Percentiles rank a stretch among this genome's conserved stretches.
Conservation (phyloP, 1,140 invertebrate species). For the Hesperophylax magnus region DNA sequence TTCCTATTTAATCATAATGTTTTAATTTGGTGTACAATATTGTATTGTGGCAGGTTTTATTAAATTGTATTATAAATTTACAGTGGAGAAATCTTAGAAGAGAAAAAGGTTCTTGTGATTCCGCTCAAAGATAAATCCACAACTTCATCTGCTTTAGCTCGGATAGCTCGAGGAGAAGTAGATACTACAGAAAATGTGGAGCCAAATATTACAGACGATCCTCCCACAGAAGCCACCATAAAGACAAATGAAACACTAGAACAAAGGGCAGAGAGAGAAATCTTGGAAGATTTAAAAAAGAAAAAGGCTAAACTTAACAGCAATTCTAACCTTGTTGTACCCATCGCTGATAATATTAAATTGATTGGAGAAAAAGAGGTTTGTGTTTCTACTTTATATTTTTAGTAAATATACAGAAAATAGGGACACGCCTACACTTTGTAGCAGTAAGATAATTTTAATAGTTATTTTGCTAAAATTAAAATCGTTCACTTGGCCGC, state of each 20-base stretch:
- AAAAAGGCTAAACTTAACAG: constrained; percentile 61
- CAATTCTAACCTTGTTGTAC: constrained; percentile 67
- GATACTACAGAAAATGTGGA: constrained; percentile 19
- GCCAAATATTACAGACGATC: constrained; percentile 23
- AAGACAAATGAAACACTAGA: constrained; percentile 68
- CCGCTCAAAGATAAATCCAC: constrained; percentile 72
- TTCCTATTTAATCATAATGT: too few relatives aligned
- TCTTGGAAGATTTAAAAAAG: constrained; percentile 70
- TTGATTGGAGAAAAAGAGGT: constrained; percentile 75
- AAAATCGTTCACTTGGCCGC: too few relatives aligned
- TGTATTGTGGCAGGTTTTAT: too few relatives aligned
- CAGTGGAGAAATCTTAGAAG: constrained; percentile 71
- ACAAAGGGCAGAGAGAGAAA: constrained; percentile 71
- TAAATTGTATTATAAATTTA: constrained; percentile 47
- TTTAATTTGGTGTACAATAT: too few relatives aligned
- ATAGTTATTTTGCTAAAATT: too few relatives aligned
- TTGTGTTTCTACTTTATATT: constrained; percentile 22
- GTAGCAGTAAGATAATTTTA: too few relatives aligned
- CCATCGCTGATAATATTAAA: constrained; percentile 68
- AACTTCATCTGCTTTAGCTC: constrained; percentile 69
- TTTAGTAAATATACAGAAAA: too few relatives aligned
- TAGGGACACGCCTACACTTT: too few relatives aligned
- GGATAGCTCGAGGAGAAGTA: constrained; percentile 66
- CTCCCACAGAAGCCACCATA: constrained; percentile 35
- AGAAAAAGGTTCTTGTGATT: constrained; percentile 74